phyloP scores from a whole-genome alignment of 30 jellyfish, hydroid and myxozoan species.

The Cassiopea xamachana region DNA sequence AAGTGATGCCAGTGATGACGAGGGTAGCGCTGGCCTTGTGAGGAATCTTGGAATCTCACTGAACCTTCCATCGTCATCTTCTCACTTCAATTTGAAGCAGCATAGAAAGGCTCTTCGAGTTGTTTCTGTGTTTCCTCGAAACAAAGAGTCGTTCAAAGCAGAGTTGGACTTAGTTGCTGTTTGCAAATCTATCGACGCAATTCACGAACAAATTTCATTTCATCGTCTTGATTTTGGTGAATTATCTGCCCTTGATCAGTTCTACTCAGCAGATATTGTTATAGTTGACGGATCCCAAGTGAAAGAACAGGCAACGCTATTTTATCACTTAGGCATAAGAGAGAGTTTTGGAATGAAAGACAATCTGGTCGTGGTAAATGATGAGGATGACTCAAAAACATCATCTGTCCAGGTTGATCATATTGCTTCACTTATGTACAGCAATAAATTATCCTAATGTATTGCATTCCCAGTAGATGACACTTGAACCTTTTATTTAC shows the following conservation, averaged over 20 bases:
- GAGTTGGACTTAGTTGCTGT: slow-evolving; percentile 67
- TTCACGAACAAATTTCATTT: slow-evolving; percentile 69
- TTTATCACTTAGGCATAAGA: slow-evolving; percentile 96
- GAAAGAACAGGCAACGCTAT: slow-evolving; percentile 82
- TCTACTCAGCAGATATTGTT: slow-evolving; percentile 94
- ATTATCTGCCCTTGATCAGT: slow-evolving; percentile 79
- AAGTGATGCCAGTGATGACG: slow-evolving; percentile 30
- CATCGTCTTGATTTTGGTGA: slow-evolving; percentile 95
- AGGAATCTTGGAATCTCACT: slow-evolving; percentile 52
- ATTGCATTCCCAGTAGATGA: too few species aligned
- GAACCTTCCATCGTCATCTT: slow-evolving; percentile 48
- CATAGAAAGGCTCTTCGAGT: slow-evolving; percentile 65
- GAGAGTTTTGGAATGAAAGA: slow-evolving; percentile 99
- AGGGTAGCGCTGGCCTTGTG: background rate
- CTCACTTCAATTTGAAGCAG: slow-evolving; percentile 33
- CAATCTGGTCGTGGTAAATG: slow-evolving; percentile 79
- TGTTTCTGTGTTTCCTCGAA: slow-evolving; percentile 89
- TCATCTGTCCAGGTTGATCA: slow-evolving; percentile 82
- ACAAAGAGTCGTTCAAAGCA: slow-evolving; percentile 71
- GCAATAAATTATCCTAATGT: too few species aligned
- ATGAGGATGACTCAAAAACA: slow-evolving; percentile 71
- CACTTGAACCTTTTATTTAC: too few species aligned
- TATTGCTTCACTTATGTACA: too few species aligned
- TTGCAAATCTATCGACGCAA: slow-evolving; percentile 76
- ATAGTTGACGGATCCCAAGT: slow-evolving; percentile 87